These are phyloP conservation scores for Drosophila algonquin DNA, from an alignment of 2,888 invertebrate genomes.

Conservation along the genomic window DNA sequence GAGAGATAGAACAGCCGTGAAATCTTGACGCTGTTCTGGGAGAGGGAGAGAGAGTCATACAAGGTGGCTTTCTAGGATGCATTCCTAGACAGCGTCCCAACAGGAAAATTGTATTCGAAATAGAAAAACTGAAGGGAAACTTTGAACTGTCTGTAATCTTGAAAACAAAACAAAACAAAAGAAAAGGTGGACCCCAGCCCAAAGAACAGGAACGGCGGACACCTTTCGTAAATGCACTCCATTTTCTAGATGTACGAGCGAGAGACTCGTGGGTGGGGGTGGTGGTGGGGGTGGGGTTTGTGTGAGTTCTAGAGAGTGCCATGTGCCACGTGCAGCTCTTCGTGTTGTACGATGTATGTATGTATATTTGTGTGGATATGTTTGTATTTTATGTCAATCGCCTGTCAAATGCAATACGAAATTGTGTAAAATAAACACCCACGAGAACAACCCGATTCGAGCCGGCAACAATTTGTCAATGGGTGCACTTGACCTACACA, in stretches of 20 bases:
- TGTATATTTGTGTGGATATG: conserved; percentile 42
- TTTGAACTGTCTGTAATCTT: too few relatives aligned
- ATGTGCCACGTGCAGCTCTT: neutral
- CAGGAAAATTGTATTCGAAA: too few relatives aligned
- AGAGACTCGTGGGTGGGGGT: neutral
- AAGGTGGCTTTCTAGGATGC: too few relatives aligned
- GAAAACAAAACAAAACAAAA: too few relatives aligned
- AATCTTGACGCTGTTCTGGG: neutral
- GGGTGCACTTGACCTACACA: conserved; percentile 66
- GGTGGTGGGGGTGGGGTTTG: too few relatives aligned
- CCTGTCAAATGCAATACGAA: conserved; percentile 65
- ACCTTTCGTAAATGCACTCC: neutral
- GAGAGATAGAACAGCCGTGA: neutral
- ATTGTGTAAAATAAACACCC: conserved; percentile 47
- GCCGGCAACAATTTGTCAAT: conserved; percentile 61
- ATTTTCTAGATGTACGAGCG: neutral
- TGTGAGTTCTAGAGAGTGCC: neutral
- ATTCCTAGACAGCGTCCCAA: too few relatives aligned
- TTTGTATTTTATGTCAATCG: conserved; percentile 68
- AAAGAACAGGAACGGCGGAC: too few relatives aligned
- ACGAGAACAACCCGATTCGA: conserved; percentile 22
- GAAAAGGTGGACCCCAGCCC: too few relatives aligned
- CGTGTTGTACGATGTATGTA: conserved; percentile 13
- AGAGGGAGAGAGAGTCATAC: neutral
- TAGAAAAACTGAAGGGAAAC: too few relatives aligned